Conservation (phyloP, 2,888 invertebrate species). For the Ectropis crepuscularia region DNA sequence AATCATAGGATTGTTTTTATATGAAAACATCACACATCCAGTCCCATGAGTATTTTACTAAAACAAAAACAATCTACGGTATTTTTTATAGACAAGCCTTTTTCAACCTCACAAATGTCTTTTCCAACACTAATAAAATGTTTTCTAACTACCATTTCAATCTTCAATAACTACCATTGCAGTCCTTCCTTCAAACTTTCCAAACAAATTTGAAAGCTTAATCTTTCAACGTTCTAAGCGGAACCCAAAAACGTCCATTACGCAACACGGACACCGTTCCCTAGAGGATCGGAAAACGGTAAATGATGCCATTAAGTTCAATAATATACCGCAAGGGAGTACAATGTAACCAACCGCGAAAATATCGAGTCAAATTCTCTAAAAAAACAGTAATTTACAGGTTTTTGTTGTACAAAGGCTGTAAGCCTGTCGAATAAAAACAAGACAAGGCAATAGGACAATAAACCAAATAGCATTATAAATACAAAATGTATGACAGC, state of each 20-base stretch:
- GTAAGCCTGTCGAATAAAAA: background rate
- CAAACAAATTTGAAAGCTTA: constrained; percentile 5
- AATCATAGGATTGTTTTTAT: too few species aligned
- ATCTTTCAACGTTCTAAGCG: constrained; percentile 28
- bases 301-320: constrained; percentile 80
- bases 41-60: too few species aligned
- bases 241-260: constrained; percentile 57
- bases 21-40: too few species aligned
- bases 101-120: too few species aligned
- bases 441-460: too few species aligned
- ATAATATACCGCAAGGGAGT: constrained; percentile 73
- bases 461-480: too few species aligned
- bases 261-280: constrained; percentile 54
- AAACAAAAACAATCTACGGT: too few species aligned
- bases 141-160: background rate
- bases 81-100: too few species aligned
- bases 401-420: background rate
- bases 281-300: constrained; percentile 67
- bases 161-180: background rate
- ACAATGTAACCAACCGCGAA: constrained; percentile 52
- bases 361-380: constrained; percentile 51
- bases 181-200: background rate
- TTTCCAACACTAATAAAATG: too few species aligned
- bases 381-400: background rate
- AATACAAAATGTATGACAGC: too few species aligned